Evolutionary conservation across 1,140 invertebrate species (phyloP), one percentile per base, ranked within the genome.

Genomic region (Acyrthosiphon pisum): DNA sequence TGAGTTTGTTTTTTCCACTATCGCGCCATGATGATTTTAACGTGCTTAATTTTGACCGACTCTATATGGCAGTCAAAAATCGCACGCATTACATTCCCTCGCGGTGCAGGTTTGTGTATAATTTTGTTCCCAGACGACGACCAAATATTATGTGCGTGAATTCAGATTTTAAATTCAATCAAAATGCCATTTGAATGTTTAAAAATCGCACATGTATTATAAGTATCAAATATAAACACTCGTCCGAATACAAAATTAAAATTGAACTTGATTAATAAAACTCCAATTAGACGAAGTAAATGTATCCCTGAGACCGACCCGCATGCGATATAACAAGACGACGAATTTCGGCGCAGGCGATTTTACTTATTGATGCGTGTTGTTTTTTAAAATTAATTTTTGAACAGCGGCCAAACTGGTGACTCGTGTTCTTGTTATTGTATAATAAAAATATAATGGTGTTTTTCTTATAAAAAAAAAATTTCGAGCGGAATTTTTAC

Each of bases 191-290:
- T 84, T 44, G 22, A 44, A 26, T 44, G 30, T n/a, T n/a, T n/a
- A n/a, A n/a, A 76, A n/a, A 6, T 18, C 60, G 6, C 60, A 76
- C 18, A n/a, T 56, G 8, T 35, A 76, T 30, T 60, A 60, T 3
- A 83, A 83, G 22, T 23, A 83, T 44, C 26, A 44, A 14, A 8
- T 41, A 44, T 23, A 26, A 41, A 44, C 30, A 84, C 41, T 84
- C 23, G 37, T 84, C 23, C 46, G 86, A 48, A 88, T 50, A 20
- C 22, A 26, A 53, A 89, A 89, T 37, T 89, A 37, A 89, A 89
- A 89, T 89, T 50, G 48, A 53, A 89, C 46, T 89, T 35, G 46
- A 89, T 89, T 89, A 89, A 37, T 89, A 44, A 44, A 84, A 84
- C 37, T 87, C 44, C 44, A 87, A 87, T 87, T 46, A 84, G 23